Evolutionary conservation across 2,113 vertebrate species (phyloP), one percentile per base, ranked within the genome.

Genomic region (Epinephelus cyanopodus): DNA sequence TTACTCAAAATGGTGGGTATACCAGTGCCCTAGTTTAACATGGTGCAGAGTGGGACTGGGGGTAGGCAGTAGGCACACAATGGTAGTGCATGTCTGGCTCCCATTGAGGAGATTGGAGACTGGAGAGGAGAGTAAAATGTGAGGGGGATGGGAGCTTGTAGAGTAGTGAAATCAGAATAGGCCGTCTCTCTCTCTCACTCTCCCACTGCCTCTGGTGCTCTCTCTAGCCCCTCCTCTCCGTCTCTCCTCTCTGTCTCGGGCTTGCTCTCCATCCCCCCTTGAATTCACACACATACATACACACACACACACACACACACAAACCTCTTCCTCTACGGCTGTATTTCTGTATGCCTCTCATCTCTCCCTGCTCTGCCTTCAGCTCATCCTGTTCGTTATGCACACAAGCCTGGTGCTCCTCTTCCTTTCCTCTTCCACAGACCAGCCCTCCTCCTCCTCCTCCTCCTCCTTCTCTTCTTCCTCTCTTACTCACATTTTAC

Each of bases 71-170:
- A 90, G 85, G 85, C 89, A 84, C 86, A 93, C 88, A 93, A 92
- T 92, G 85, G 54, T 82, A 85, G 90, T 65, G 74, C 74, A 87
- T 90, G 87, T 91, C 86, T 94, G 86, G 86, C 93, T 93, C 81
- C 92, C 89, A 89, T 81, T 93, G 92, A 94, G 80, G 89, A 93
- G 89, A 91, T 81, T 83, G 88, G 74, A 90, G 67, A 83, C 70
- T 78, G 82, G 75, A 88, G 84, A 77, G 87, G 85, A 92, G 92
- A 82, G 92, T 80, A 90, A 91, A 93, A 83, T 72, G 90, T 84
- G 91, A 91, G 92, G 92, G 93, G 95, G 95, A 90, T 90, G 93
- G 91, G 93, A 89, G 90, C 69, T 77, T 47, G 86, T 90, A 87
- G 84, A 86, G 88, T 91, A 90, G 87, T 93, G 91, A 82, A 92